These are phyloP conservation scores for Urocitellus parryii DNA, from an alignment of 2,113 vertebrate genomes.

Conservation along the genomic window DNA sequence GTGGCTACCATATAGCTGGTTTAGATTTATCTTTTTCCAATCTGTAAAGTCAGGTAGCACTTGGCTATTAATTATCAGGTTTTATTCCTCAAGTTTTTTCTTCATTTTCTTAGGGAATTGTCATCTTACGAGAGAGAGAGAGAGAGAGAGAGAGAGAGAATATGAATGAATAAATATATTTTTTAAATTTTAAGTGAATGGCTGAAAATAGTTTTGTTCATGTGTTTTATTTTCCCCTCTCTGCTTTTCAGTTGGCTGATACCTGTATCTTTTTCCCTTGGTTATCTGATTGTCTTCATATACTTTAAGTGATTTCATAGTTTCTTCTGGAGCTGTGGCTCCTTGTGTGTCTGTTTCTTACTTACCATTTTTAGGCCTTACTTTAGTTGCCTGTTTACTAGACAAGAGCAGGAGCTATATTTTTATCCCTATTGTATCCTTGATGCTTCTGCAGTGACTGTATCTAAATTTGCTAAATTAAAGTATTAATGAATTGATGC, in stretches of 20 bases:
- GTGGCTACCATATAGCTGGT: background rate
- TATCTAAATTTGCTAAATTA: background rate
- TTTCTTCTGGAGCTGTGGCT: background rate
- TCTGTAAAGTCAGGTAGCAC: background rate
- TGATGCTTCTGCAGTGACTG: background rate
- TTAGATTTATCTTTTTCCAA: conserved; percentile 3
- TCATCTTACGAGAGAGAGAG: background rate
- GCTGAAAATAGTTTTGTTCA: background rate
- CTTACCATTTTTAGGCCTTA: background rate
- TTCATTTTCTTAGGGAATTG: background rate
- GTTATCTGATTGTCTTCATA: background rate
- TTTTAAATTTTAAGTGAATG: background rate
- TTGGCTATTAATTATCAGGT: conserved; percentile 5
- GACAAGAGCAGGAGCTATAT: background rate
- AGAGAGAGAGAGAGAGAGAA: too few relatives aligned
- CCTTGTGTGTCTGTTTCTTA: background rate
- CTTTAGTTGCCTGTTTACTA: background rate
- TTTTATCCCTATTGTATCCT: background rate
- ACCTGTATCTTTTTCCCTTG: background rate
- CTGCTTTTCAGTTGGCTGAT: background rate
- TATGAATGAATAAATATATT: too few relatives aligned
- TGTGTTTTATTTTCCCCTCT: background rate
- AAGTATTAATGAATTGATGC: background rate
- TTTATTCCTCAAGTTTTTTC: background rate
- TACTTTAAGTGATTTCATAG: background rate